phyloP scores from a whole-genome alignment of 2,113 vertebrate genomes.

The Macrotus californicus region DNA sequence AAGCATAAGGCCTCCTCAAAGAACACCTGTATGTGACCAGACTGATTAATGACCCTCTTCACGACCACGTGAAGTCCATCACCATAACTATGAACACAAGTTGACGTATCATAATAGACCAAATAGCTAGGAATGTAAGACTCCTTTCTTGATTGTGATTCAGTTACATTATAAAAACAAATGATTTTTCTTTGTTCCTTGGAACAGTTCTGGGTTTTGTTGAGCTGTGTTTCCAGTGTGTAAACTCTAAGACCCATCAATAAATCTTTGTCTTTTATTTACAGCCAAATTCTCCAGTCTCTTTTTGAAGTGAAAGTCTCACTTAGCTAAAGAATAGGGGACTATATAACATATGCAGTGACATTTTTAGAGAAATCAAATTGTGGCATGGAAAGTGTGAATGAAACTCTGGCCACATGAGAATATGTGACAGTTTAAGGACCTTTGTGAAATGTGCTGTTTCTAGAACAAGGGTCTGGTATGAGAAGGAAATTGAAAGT shows the following conservation, averaged over 20 bases:
- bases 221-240: background rate
- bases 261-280: too few species aligned
- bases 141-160: background rate
- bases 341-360: background rate
- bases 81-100: background rate
- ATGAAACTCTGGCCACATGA: background rate
- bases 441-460: background rate
- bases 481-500: background rate
- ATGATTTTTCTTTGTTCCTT: background rate
- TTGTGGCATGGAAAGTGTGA: background rate
- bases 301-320: background rate
- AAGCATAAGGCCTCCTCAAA: background rate
- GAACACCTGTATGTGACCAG: background rate
- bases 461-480: background rate
- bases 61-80: background rate
- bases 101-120: background rate
- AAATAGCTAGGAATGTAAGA: background rate
- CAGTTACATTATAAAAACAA: background rate
- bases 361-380: background rate
- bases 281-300: background rate
- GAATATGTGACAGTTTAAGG: background rate
- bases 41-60: background rate
- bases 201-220: background rate
- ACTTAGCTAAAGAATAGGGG: background rate
- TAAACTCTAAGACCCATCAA: too few species aligned